Percentiles rank a stretch among this genome's conserved stretches.
phyloP scores from a whole-genome alignment of 2,113 vertebrate genomes.

The Tupaia tana region DNA sequence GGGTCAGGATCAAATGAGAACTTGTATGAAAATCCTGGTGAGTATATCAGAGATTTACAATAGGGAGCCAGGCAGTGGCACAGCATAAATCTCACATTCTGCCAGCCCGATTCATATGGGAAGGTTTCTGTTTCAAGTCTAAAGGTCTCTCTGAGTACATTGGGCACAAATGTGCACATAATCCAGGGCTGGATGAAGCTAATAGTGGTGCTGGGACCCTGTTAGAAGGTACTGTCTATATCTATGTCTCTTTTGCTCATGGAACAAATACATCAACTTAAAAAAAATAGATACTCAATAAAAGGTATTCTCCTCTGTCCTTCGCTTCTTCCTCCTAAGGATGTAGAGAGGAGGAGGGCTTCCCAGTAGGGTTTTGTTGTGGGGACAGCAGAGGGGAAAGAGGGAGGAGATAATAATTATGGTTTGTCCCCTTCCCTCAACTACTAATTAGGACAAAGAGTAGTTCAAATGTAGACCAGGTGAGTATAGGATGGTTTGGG shows the following conservation, averaged over 20 bases:
- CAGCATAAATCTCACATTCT: too few relatives aligned
- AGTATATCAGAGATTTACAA: neutral
- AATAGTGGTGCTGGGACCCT: too few relatives aligned
- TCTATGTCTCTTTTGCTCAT: too few relatives aligned
- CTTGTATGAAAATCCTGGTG: neutral
- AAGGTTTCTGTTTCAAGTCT: too few relatives aligned
- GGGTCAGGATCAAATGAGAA: neutral
- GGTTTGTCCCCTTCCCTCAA: neutral
- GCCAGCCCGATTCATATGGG: too few relatives aligned
- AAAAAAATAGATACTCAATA: neutral
- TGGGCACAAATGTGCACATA: too few relatives aligned
- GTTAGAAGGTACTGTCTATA: too few relatives aligned
- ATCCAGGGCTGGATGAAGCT: too few relatives aligned
- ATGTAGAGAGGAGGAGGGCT: neutral
- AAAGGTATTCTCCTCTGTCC: neutral
- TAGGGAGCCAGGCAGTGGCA: too few relatives aligned
- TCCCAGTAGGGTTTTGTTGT: neutral
- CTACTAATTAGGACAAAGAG: neutral
- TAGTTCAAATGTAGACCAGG: neutral
- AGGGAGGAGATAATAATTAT: slow-evolving; percentile 2
- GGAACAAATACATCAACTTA: too few relatives aligned
- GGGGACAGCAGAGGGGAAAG: neutral
- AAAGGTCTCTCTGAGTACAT: too few relatives aligned
- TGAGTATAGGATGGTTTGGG: neutral
- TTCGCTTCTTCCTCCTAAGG: neutral